Evolutionary conservation across 1,140 invertebrate genomes (phyloP).

Genomic region (Triops longicaudatus): DNA sequence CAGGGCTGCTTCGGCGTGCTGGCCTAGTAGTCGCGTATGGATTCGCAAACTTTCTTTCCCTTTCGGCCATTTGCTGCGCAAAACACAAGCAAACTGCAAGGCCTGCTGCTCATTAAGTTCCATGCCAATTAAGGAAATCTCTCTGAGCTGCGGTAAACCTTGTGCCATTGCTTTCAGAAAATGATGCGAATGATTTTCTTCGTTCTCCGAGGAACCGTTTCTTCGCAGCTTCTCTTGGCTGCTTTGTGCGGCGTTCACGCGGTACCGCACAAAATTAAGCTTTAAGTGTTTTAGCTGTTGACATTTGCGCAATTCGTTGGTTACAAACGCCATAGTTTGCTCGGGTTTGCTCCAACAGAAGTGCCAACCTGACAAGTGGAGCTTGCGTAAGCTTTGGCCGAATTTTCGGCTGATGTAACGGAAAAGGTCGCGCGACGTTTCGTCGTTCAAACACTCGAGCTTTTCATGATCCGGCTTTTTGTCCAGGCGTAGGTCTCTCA

Average conservation of each 20-base stretch:
- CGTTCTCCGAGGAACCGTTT: neutral
- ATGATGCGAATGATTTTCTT: constrained; percentile 15
- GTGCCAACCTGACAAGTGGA: neutral
- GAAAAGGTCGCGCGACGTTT: neutral
- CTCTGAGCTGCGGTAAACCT: constrained; percentile 17
- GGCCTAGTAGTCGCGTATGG: neutral
- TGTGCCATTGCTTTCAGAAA: constrained; percentile 22
- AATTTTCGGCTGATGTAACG: constrained; percentile 8
- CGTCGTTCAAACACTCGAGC: constrained; percentile 16
- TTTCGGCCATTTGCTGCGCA: constrained; percentile 22
- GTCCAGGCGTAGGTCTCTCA: neutral
- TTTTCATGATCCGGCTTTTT: neutral
- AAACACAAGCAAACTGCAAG: neutral
- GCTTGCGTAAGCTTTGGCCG: constrained; percentile 8
- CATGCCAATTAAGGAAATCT: constrained; percentile 17
- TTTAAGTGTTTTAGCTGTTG: constrained; percentile 16
- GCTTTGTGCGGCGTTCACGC: neutral
- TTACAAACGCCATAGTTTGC: constrained; percentile 15
- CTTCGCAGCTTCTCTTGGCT: neutral
- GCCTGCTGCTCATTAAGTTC: constrained; percentile 18
- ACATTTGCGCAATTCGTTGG: constrained; percentile 19
- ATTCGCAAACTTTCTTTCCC: constrained; percentile 5
- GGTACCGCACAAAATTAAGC: constrained; percentile 25
- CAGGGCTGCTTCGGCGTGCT: neutral
- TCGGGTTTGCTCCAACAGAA: constrained; percentile 19